Evolutionary conservation across 2,797 vertebrate species (phyloP).

Genomic region (Squalus acanthias): DNA sequence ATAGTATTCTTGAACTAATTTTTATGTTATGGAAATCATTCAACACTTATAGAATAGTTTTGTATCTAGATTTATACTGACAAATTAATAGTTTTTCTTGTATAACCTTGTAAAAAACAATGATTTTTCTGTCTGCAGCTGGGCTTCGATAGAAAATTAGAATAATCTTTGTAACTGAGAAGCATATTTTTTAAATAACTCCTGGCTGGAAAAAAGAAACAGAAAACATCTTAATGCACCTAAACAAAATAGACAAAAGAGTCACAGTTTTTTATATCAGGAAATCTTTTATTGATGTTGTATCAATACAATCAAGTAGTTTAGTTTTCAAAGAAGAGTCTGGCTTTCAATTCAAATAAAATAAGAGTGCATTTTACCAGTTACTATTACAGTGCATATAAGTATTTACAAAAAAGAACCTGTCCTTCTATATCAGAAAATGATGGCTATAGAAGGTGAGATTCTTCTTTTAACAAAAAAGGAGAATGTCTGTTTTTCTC

Average conservation of each 20-base stretch:
- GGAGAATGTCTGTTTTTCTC: neutral
- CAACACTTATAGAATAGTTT: neutral
- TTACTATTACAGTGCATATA: conserved; percentile 78
- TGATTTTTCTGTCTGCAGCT: neutral
- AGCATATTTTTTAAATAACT: neutral
- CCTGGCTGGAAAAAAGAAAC: neutral
- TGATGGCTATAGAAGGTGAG: conserved; percentile 49
- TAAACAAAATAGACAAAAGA: conserved; percentile 34
- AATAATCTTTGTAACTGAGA: neutral
- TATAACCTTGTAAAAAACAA: neutral
- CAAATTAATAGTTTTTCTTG: neutral
- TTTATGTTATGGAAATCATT: neutral
- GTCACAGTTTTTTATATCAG: conserved; percentile 50
- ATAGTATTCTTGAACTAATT: neutral
- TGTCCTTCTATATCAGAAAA: conserved; percentile 69
- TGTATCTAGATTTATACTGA: neutral
- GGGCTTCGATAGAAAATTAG: neutral
- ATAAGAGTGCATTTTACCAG: conserved; percentile 79
- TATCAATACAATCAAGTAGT: conserved; percentile 89
- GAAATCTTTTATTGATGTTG: conserved; percentile 84
- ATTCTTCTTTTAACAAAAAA: neutral
- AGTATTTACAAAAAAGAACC: conserved; percentile 71
- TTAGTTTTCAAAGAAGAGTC: conserved; percentile 78
- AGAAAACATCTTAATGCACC: neutral
- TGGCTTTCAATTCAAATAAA: conserved; percentile 67